Percentiles rank a stretch among this genome's conserved stretches.
phyloP scores from a whole-genome alignment of 2,888 invertebrate genomes.

The Ellobium chinense region DNA sequence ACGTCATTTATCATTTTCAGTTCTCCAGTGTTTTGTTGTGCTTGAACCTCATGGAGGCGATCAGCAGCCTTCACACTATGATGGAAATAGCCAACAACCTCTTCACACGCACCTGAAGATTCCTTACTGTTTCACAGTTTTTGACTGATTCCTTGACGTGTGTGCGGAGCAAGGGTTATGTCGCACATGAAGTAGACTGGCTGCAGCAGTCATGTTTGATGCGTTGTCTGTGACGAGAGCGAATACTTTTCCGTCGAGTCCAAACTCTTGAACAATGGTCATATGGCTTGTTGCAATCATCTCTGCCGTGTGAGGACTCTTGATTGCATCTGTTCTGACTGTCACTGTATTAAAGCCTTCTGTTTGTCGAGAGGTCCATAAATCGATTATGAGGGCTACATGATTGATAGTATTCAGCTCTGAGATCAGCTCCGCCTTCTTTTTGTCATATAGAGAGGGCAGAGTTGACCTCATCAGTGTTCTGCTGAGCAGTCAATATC shows the following conservation, averaged over 20 bases:
- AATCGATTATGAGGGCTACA: constrained; percentile 8
- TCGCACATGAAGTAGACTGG: neutral
- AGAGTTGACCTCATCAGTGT: neutral
- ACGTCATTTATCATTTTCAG: neutral
- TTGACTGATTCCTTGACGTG: neutral
- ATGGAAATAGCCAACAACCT: neutral
- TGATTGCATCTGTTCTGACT: neutral
- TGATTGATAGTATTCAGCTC: too few relatives aligned
- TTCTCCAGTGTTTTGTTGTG: neutral
- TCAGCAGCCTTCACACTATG: neutral
- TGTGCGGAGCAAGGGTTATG: neutral
- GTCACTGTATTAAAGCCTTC: neutral
- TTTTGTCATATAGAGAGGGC: neutral
- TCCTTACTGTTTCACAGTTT: neutral
- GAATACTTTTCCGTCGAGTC: neutral
- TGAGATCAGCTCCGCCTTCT: neutral
- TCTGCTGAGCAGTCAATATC: neutral
- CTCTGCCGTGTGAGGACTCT: neutral
- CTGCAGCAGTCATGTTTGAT: neutral
- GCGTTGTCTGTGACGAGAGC: constrained; percentile 5
- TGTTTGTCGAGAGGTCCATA: neutral
- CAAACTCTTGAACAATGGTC: neutral
- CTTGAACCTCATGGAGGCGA: neutral
- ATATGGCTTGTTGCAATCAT: neutral
- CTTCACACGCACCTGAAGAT: neutral